phyloP scores from a whole-genome alignment of 2,888 invertebrate genomes.

The Drosophila mayaguana region DNA sequence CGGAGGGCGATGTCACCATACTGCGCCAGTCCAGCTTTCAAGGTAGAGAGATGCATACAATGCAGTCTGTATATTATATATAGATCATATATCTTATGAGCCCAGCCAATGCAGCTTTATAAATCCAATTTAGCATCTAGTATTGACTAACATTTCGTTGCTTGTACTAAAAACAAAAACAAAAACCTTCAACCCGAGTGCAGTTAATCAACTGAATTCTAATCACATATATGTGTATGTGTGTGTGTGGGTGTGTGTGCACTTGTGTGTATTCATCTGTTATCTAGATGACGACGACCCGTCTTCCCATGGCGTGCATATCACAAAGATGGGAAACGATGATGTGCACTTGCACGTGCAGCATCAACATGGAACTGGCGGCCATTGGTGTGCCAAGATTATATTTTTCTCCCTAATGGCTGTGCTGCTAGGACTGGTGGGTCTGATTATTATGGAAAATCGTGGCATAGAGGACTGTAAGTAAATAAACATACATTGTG shows the following conservation, averaged over 20 bases:
- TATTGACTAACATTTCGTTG: constrained; percentile 22
- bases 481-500: constrained; percentile 60
- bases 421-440: constrained; percentile 90
- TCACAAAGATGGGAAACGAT: constrained; percentile 86
- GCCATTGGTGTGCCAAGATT: constrained; percentile 93
- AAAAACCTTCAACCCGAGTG: background rate
- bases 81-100: constrained; percentile 6
- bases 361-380: constrained; percentile 91
- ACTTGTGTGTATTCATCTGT: background rate
- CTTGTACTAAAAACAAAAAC: constrained; percentile 27
- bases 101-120: constrained; percentile 2
- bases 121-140: constrained; percentile 21
- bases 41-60: constrained; percentile 71
- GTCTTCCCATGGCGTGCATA: constrained; percentile 84
- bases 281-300: constrained; percentile 83
- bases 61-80: background rate
- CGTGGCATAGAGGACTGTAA: constrained; percentile 92
- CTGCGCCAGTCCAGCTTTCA: constrained; percentile 83
- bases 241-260: constrained; percentile 16
- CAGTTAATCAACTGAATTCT: constrained; percentile 50
- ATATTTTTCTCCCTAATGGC: constrained; percentile 92
- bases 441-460: constrained; percentile 92
- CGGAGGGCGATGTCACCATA: constrained; percentile 83
- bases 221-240: constrained; percentile 44
- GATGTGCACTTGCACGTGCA: constrained; percentile 92